Evolutionary conservation across 2,888 invertebrate species (phyloP), one percentile per base, ranked within the genome.

Genomic region (Notodonta ziczac): DNA sequence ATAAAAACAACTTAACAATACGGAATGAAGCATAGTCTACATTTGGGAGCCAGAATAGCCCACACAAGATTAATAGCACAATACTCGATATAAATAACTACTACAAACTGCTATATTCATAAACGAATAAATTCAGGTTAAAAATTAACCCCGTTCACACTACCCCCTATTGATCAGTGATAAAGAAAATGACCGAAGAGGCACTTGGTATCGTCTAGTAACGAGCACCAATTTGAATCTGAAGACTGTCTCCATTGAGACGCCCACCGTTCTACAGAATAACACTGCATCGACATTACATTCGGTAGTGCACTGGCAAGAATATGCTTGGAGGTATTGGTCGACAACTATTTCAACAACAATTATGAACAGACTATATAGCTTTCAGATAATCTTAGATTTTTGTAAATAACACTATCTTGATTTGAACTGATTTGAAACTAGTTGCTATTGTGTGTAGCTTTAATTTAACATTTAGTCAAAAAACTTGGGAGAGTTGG

Each of bases 1-100:
- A 81, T 76, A 76, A 74, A 74, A 72, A 70, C 65, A 71, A 69
- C 67, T 73, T 69, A 66, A 65, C 63, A 73, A 66, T 72, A 77
- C 72, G 81, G 83, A 83, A 82, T 81, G 83, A 80, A 74, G 69
- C 66, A 56, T 73, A 39, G 60, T 69, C 70, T 78, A 80, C 67
- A 78, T 62, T 72, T 65, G 75, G 67, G 78, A 83, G 77, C 83
- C 78, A 73, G 74, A 72, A 67, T 61, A 63, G 72, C 73, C 73
- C 77, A 71, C 67, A 24, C 67, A 70, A 63, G 65, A 67, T 63
- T 56, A 55, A 60, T 61, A 57, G 48, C 35, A 62, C 55, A 56
- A 56, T 61, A 63, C 42, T 60, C 56, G 56, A 52, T 53, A 51
- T 14, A 54, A 57, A 24, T 57, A 62, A 57, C 46, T 8, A 42